Base-by-base conservation (phyloP, 2,888 invertebrate species). In the Caenorhabditis virilis region DNA sequence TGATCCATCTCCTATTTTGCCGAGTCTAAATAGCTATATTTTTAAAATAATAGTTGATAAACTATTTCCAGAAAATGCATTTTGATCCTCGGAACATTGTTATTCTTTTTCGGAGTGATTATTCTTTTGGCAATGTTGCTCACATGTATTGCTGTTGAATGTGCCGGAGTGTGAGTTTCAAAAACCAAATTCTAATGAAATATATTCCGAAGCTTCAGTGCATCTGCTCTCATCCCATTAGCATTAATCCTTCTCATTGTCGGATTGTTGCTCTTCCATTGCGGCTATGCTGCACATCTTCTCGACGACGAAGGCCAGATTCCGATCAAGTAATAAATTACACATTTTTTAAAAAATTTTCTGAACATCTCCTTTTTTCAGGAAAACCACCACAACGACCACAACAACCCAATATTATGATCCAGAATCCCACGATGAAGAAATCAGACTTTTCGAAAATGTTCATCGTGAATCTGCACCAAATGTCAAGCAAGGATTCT, bases 271-370 rank as follows among this genome's bases (percentile, higher is more conserved):
- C 60, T 82, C 16, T 75, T 82, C 65, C 82, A 82, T 54, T 82
- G 81, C 61, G 82, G 82, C 53, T 82, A 82, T 75, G 82, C 82
- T 9, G 82, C 82, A 23, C 79, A 82, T 62, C 74, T 82, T n/a
- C 62, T 82, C 16, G 80, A 82, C 43, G 71, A 74, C 30, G 68
- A 69, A n/a, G 78, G 78, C 53, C 69, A 73, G 16, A 69, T 81
- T 30, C 78, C 78, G 13, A 68, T 75, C 50, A 79, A 80, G 69
- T 75, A 54, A 65, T 50, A 25, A 9, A 36, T 16, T 50, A n/a
- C n/a, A n/a, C n/a, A n/a, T 30, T 13, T 30, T 30, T 13, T 9
- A 13, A 30, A 30, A 30, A 30, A 6, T 6, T 9, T 30, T 9
- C 30, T 30, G 7, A 30, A 30, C 30, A 30, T 13, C 13, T 18